Percentiles rank a stretch among this genome's conserved stretches.
These are phyloP conservation scores for Butastur rufipennis DNA, from an alignment of 2,113 vertebrate genomes.

Conservation along the genomic window DNA sequence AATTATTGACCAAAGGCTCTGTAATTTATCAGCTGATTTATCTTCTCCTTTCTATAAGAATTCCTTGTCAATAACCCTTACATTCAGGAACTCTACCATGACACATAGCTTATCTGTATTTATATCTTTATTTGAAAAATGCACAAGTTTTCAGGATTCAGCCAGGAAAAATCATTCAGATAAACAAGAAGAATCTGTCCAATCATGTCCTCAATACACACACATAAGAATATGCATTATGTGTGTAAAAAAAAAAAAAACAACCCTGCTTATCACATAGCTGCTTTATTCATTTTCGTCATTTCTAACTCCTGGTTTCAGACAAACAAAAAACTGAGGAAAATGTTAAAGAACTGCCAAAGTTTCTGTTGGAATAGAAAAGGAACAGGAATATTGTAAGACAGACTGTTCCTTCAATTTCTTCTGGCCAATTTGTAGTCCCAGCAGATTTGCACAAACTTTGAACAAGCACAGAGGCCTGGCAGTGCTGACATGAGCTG, in stretches of 20 bases:
- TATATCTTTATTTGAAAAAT: neutral
- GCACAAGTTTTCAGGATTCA: neutral
- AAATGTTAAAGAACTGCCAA: neutral
- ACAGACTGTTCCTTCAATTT: neutral
- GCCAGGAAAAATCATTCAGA: neutral
- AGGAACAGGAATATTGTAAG: neutral
- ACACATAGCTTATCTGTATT: neutral
- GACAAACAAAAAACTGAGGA: neutral
- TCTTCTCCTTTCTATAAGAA: neutral
- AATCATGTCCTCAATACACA: neutral
- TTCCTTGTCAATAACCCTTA: neutral
- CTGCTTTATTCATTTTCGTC: neutral
- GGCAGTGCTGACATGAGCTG: neutral
- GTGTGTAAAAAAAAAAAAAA: fast-evolving
- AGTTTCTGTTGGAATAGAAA: neutral
- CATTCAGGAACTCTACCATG: neutral
- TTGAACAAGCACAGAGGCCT: constrained; percentile 9
- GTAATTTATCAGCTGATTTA: constrained; percentile 31
- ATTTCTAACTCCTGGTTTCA: neutral
- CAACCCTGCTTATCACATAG: neutral
- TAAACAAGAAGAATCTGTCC: neutral
- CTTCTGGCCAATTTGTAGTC: constrained; percentile 14
- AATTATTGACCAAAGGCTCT: constrained; percentile 12
- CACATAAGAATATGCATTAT: neutral
- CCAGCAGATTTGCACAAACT: neutral